Base-by-base conservation (phyloP, 2,797 vertebrate species). In the Strix occidentalis region DNA sequence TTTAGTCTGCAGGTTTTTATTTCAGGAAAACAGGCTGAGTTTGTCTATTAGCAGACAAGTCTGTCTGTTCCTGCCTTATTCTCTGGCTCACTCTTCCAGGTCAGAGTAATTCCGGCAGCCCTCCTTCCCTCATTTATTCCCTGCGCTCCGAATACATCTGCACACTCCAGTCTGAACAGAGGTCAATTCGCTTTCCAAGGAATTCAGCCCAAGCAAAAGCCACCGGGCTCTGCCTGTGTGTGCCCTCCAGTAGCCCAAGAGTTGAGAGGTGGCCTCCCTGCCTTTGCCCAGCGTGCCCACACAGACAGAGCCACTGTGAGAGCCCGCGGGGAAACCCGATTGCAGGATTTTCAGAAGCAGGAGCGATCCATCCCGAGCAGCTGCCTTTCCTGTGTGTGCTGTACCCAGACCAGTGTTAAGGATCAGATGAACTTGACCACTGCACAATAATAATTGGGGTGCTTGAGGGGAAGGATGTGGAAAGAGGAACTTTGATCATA, bases 171-270 rank as follows among this genome's bases (percentile, higher is more conserved):
- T n/a, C 60, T 63, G 20, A 61, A 82, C 1, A 43, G 79, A 76
- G 50, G 75, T 31, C 75, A 91, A 92, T 57, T 19, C 0, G 0
- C 51, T 57, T 84, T 50, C 41, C 57, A 21, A 50, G 75, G 63
- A 76, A 87, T 28, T 33, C 25, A 56, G 91, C 75, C 61, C 72
- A 92, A 86, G 48, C 56, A 75, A 90, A 86, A 80, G 53, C 70
- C 75, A 57, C 21, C 53, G 78, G 48, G 54, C 13, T 82, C 46
- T 54, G 56, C 74, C 45, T 68, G 20, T 16, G 46, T 3, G n/a
- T 72, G 50, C 50, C 37, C 75, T 91, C 66, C 5, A 18, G 46
- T 16, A 94, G 75, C n/a, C 68, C 69, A 15, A 54, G 2, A 61
- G 60, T 11, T 81, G 46, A 58, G 45, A 57, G 63, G 2, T 4